Evolutionary conservation across 2,888 invertebrate genomes (phyloP), one percentile per base, ranked within the genome.

Genomic region (Rhamnusium bicolor): DNA sequence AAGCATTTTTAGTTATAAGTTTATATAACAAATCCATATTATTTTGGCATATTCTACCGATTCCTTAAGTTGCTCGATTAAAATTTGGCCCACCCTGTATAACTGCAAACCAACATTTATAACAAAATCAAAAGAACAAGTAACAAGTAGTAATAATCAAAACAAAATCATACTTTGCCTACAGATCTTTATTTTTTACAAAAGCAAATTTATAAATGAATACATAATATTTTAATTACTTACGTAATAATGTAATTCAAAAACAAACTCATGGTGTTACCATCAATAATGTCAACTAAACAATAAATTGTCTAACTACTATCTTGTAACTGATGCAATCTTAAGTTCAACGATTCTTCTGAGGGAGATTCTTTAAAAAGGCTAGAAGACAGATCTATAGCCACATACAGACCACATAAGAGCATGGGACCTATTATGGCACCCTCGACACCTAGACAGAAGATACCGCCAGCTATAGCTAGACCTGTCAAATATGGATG

Each of bases 401-500:
- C 95, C 1, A 98, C 98, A 89, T 98, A 95, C 68, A 99, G 93
- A 83, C 96, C 96, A 87, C 99, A 99, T 0, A 99, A 91, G 62
- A 99, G 91, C 29, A 99, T 91, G 0, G 99, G 99, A 0, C 99
- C 99, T 73, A 99, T 94, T 80, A 99, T 96, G 0, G 98, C 98
- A 0, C 99, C 99, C 88, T 98, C 97, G 70, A 97, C 94, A 0
- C 99, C 99, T 80, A 98, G 90, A 91, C 97, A 99, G 89, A 98
- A 98, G 85, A 99, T 96, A 58, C 99, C 99, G 10, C 99, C 99
- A 16, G 98, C 98, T 84, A 99, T 97, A 1, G 99, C 96, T 68
- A 99, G 90, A 40, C 98, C 99, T 7, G 98, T 98, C 75, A 99
- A 92, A 89, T 98, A 99, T 0, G 98, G 98, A 89, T 98, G 98